A percentile compares a stretch with the other conserved stretches of the same genome.
Conservation (phyloP, 2,113 vertebrate genomes). For the Siphamia tubifer region DNA sequence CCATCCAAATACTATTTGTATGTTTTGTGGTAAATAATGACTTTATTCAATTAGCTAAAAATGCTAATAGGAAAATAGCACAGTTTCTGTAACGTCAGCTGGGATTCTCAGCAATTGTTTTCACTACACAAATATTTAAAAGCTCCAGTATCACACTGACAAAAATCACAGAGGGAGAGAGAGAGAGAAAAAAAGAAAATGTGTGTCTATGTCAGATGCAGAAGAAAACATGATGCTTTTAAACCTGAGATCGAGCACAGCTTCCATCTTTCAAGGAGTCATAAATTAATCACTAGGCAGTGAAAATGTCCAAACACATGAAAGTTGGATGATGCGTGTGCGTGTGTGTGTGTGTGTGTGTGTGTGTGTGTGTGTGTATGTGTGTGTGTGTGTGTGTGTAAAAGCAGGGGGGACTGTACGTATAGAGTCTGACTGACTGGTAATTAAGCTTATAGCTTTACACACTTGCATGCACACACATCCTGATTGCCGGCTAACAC, state of each 20-base stretch:
- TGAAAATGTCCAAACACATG: conserved; percentile 74
- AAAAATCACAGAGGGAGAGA: background rate
- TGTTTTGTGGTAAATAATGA: too few species aligned
- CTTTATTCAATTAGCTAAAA: too few species aligned
- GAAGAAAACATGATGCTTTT: conserved; percentile 67
- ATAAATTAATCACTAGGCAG: conserved; percentile 74
- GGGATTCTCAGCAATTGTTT: too few species aligned
- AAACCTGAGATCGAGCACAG: conserved; percentile 69
- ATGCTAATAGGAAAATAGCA: too few species aligned
- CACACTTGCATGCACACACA: conserved; percentile 40
- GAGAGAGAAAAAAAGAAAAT: background rate
- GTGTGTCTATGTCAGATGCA: conserved; percentile 3
- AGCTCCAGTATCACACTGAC: background rate
- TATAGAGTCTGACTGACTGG: conserved; percentile 64
- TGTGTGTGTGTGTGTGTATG: too few species aligned
- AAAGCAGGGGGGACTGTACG: conserved; percentile 35
- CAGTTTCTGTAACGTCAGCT: too few species aligned
- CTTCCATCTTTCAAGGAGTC: conserved; percentile 65
- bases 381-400: background rate
- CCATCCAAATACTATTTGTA: too few species aligned
- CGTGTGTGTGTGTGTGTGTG: conserved; percentile 7
- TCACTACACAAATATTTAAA: background rate
- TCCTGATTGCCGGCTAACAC: background rate
- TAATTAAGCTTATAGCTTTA: conserved; percentile 75
- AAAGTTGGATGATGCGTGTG: conserved; percentile 58